Evolutionary conservation across 2,888 invertebrate genomes (phyloP), one percentile per base, ranked within the genome.

Genomic region (Drosophila paucipuncta): DNA sequence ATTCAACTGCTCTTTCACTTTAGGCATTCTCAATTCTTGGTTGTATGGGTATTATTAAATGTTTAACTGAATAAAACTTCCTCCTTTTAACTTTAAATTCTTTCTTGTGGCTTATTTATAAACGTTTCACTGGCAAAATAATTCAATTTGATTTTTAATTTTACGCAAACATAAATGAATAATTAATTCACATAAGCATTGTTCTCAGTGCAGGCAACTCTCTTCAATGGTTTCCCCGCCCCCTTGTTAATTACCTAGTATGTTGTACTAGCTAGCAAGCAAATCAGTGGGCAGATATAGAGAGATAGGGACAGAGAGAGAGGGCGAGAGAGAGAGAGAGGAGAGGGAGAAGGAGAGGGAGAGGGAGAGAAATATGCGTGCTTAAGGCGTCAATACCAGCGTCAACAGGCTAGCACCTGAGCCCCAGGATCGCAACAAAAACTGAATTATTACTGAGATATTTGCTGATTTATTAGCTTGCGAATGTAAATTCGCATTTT

Each of bases 381-480:
- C 81, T 78, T 58, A 55, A 92, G 92, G 92, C 92, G 92, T 92
- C 91, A 92, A 92, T 89, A 66, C 81, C 78, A 87, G 83, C 91
- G 82, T 92, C 92, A 92, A 91, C 91, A 92, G 82, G 83, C 80
- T 92, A 86, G 89, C 92, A 91, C 92, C 91, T 86, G 64, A 72
- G 68, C 60, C 62, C 47, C 60, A 54, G 68, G 68, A 66, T 64
- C 67, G 58, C 49, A 37, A 41, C 55, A 65, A 41, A 68, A 64
- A 41, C 82, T 91, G 85, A 91, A 90, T 91, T 90, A 91, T 91
- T 91, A 82, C 90, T 87, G 84, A 90, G 91, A 89, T 87, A 85
- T 89, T 85, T 76, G 58, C 77, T 87, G 91, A 91, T 91, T 91
- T 91, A 91, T 91, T 83, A 73, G 80, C 73, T 73, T 55, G 55